Evolutionary conservation across 2,797 vertebrate species (phyloP).

Genomic region (Gadopsis bispinosus): DNA sequence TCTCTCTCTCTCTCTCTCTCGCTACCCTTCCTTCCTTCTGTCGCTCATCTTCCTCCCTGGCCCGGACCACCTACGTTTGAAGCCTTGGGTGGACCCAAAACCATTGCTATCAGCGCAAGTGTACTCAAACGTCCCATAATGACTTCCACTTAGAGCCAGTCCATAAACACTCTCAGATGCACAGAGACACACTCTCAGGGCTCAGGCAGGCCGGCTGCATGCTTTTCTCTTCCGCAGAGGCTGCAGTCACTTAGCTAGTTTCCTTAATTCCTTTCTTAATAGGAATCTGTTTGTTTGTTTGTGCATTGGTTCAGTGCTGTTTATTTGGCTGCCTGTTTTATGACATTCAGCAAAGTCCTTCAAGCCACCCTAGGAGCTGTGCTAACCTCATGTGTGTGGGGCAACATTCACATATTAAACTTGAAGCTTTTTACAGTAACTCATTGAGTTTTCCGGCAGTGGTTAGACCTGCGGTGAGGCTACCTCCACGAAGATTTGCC

Average conservation of each 20-base stretch:
- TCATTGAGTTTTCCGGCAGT: constrained; percentile 61
- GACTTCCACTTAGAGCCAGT: constrained; percentile 85
- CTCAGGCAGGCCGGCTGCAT: constrained; percentile 56
- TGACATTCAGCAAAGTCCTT: constrained; percentile 65
- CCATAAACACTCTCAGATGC: constrained; percentile 87
- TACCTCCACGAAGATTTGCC: constrained; percentile 62
- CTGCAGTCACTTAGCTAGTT: constrained; percentile 77
- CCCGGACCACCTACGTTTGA: constrained; percentile 79
- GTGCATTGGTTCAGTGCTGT: constrained; percentile 71
- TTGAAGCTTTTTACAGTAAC: constrained; percentile 66
- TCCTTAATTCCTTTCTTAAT: constrained; percentile 78
- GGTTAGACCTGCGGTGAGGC: constrained; percentile 54
- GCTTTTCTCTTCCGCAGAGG: constrained; percentile 65
- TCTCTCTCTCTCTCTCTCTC: not conserved
- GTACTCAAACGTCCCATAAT: constrained; percentile 84
- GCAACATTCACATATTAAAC: constrained; percentile 62
- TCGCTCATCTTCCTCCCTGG: constrained; percentile 71
- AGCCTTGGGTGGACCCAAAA: constrained; percentile 78
- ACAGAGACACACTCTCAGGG: constrained; percentile 71
- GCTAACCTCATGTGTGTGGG: constrained; percentile 55
- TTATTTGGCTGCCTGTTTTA: constrained; percentile 78
- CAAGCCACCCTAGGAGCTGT: constrained; percentile 58
- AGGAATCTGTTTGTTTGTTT: constrained; percentile 82
- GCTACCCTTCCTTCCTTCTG: constrained; percentile 35
- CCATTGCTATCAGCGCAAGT: constrained; percentile 79